Evolutionary conservation across 2,113 vertebrate genomes (phyloP).

Genomic region (Phainopepla nitens): DNA sequence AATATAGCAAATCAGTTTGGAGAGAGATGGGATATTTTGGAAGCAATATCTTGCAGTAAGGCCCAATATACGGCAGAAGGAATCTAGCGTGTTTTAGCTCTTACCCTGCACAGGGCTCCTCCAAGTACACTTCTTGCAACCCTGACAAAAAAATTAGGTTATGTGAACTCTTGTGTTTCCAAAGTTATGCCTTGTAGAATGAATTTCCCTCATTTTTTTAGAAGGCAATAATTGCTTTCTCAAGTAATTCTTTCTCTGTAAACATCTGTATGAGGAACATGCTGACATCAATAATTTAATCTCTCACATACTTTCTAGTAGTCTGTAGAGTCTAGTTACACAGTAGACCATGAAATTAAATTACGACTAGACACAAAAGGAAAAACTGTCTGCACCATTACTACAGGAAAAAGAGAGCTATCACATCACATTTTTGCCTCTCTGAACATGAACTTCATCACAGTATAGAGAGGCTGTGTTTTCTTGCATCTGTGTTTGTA

Average conservation of each 20-base stretch:
- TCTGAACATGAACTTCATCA: neutral
- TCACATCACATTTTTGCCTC: neutral
- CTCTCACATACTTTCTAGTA: neutral
- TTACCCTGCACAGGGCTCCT: neutral
- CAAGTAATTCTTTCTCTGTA: neutral
- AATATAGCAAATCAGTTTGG: neutral
- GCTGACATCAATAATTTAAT: neutral
- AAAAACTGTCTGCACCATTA: neutral
- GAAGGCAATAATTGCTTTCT: neutral
- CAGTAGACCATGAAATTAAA: constrained; percentile 23
- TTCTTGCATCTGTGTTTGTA: neutral
- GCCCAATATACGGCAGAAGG: neutral
- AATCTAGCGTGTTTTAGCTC: neutral
- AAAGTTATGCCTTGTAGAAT: neutral
- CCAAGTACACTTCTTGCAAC: neutral
- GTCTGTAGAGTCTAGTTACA: neutral
- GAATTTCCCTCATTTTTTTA: neutral
- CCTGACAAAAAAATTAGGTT: neutral
- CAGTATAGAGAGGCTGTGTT: neutral
- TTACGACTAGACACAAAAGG: neutral
- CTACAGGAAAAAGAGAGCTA: neutral
- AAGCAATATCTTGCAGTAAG: neutral
- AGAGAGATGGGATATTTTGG: neutral
- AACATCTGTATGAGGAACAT: neutral
- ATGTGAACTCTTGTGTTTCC: neutral